Base-by-base conservation (phyloP, 1,140 invertebrate genomes). In the Drosophila yakuba region DNA sequence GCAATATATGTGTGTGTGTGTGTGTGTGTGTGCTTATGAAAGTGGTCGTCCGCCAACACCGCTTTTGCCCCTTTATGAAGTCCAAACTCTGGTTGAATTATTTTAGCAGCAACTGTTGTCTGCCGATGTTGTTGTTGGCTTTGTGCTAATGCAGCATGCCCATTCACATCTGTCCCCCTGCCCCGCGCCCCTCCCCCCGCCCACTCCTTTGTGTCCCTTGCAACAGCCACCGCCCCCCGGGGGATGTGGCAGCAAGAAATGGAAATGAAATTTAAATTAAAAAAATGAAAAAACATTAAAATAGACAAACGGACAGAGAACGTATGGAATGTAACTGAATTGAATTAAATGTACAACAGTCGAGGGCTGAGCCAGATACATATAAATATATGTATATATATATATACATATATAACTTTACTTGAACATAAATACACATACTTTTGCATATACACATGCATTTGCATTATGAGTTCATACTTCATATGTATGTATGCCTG, bases 211-310 rank as follows among this genome's bases (percentile, higher is more conserved):
- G 15, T 39, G 51, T 14, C 23, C 14, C 43, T 35, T 14, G 36
- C 41, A 35, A 38, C 38, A 39, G 12, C 20, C 32, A 44, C 15
- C 20, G 17, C 38, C 56, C 62, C 79, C 63, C 79, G 59, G 64
- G 80, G 80, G 80, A 74, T 50, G 74, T 45, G 54, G 58, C 60
- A 57, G 72, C 74, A 77, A 71, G 64, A 78, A 86, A 86, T 88
- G 79, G 63, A 86, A 86, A 86, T 88, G 82, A 77, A 88, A 88
- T 82, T 79, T 88, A 76, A 82, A 86, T 88, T 86, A 73, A 57
- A 79, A 83, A 83, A 67, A 43, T 8, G 45, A 32, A 39, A 28
- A 36, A 66, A 58, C 20, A 73, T 47, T 54, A 48, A 74, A 62
- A 80, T 55, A 75, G 66, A 73, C 67, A 58, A 55, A 78, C 48